Evolutionary conservation across 2,888 invertebrate species (phyloP).

Genomic region (Marronus borbonicus): DNA sequence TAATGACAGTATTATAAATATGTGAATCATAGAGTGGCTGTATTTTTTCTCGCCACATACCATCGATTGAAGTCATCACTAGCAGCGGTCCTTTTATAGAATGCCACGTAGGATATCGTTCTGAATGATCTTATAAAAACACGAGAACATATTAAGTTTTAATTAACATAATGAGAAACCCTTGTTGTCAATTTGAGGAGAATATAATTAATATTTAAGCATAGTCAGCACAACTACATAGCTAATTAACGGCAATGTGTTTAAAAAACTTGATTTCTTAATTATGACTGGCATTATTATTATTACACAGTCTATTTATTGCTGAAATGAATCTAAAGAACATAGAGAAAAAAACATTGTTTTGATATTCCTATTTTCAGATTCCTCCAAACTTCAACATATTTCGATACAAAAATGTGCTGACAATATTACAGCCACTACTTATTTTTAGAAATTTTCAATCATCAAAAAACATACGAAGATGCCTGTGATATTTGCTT

Average conservation of each 20-base stretch:
- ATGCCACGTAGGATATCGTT: not conserved
- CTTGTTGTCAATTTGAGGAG: slow-evolving; percentile 12
- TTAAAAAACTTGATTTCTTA: no score
- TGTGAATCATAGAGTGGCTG: not conserved
- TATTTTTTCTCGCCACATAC: not conserved
- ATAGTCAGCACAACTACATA: not conserved
- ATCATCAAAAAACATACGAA: no score
- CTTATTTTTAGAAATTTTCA: no score
- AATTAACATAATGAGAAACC: not conserved
- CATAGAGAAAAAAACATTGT: no score
- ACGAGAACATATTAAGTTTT: not conserved
- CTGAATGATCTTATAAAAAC: not conserved
- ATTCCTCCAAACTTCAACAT: no score
- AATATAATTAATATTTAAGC: slow-evolving; percentile 35
- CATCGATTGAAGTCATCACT: not conserved
- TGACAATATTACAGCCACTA: no score
- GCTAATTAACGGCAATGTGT: not conserved
- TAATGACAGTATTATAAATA: slow-evolving; percentile 5
- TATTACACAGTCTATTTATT: no score
- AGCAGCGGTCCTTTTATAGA: not conserved
- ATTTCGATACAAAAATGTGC: no score
- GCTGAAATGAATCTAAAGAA: no score
- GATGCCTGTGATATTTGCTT: no score
- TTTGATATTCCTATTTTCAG: no score
- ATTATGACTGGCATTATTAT: no score